phyloP scores from a whole-genome alignment of 2,888 invertebrate genomes.

The Alentia gelatinosa region DNA sequence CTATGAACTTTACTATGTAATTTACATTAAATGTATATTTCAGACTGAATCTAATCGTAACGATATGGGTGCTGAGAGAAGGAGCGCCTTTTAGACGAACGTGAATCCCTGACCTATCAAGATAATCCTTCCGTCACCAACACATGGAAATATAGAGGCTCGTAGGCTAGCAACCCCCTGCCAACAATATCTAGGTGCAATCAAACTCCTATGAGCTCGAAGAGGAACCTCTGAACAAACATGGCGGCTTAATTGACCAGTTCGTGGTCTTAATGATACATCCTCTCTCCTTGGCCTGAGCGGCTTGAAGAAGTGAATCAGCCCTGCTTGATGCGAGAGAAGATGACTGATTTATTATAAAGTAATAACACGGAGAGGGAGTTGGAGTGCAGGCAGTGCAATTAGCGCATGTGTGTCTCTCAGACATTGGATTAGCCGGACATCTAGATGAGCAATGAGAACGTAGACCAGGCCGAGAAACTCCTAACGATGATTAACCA shows the following conservation, averaged over 20 bases:
- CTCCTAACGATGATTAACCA: too few species aligned
- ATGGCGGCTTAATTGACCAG: not conserved
- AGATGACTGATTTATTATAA: not conserved
- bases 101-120: too few species aligned
- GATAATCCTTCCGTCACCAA: too few species aligned
- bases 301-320: not conserved
- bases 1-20: too few species aligned
- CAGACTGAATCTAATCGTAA: too few species aligned
- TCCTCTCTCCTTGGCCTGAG: not conserved
- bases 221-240: not conserved
- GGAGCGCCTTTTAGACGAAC: too few species aligned
- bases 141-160: too few species aligned
- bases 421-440: not conserved
- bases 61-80: too few species aligned
- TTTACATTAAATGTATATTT: too few species aligned
- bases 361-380: not conserved
- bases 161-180: too few species aligned
- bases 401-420: not conserved
- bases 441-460: constrained; percentile 12
- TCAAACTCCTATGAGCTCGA: not conserved
- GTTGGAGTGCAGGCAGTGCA: not conserved
- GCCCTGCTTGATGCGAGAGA: not conserved
- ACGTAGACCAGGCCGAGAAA: too few species aligned
- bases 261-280: too few species aligned
- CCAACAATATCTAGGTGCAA: constrained; percentile 4